Evolutionary conservation across 2,888 invertebrate species (phyloP).

Genomic region (Mythimna loreyi): DNA sequence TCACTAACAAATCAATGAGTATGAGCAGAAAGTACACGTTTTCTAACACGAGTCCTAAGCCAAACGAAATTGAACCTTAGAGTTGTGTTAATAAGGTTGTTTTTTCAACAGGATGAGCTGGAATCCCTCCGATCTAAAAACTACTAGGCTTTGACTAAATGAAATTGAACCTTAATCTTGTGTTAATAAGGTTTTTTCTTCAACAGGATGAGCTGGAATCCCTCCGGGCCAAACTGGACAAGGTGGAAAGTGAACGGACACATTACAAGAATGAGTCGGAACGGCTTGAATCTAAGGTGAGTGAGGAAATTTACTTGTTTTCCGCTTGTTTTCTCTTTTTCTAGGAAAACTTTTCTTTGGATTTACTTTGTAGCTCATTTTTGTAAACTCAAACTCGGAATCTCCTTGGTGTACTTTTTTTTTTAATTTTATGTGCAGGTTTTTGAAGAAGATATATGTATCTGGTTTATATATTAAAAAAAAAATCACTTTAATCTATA

Average conservation of each 20-base stretch:
- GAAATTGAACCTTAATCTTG: slow-evolving; percentile 10
- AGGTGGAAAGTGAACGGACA: slow-evolving; percentile 96
- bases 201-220: slow-evolving; percentile 96
- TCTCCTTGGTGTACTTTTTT: no score
- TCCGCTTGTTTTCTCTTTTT: slow-evolving; percentile 31
- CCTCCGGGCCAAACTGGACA: slow-evolving; percentile 95
- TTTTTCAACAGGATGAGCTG: slow-evolving; percentile 94
- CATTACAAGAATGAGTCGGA: slow-evolving; percentile 97
- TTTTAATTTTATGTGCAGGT: no score
- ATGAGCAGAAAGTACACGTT: slow-evolving; percentile 49
- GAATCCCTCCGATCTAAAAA: slow-evolving; percentile 94
- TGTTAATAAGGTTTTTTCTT: slow-evolving; percentile 62
- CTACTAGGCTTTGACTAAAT: neutral
- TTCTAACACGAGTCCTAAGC: slow-evolving; percentile 50
- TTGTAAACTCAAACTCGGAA: no score
- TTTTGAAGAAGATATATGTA: no score
- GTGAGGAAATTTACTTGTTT: slow-evolving; percentile 67
- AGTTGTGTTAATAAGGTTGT: slow-evolving; percentile 48
- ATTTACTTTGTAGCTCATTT: neutral
- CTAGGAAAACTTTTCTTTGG: slow-evolving; percentile 29
- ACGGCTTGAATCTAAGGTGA: slow-evolving; percentile 97
- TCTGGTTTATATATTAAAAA: no score
- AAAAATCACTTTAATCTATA: no score
- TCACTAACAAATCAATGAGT: slow-evolving; percentile 53
- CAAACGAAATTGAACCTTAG: slow-evolving; percentile 20